These are phyloP conservation scores for Phyllotreta cruciferae DNA, from an alignment of 2,888 invertebrate genomes.

Conservation along the genomic window DNA sequence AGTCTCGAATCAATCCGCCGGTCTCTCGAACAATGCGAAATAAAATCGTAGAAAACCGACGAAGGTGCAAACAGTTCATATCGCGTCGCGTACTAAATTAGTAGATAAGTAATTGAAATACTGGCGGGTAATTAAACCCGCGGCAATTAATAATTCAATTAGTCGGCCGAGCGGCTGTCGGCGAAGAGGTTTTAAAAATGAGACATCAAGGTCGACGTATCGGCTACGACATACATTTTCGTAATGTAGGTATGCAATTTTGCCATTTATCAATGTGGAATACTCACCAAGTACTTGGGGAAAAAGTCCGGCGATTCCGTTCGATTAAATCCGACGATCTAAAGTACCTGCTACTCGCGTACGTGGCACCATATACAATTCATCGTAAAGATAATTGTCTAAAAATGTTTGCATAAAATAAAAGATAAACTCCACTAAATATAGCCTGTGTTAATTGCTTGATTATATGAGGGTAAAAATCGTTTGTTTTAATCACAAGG, in stretches of 20 bases:
- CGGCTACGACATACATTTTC: constrained; percentile 11
- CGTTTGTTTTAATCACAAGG: constrained; percentile 42
- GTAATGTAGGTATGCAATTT: constrained; percentile 9
- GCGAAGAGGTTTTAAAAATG: constrained; percentile 11
- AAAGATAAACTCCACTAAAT: constrained; percentile 33
- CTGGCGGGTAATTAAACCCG: constrained; percentile 11
- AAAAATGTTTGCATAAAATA: constrained; percentile 32
- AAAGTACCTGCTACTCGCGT: constrained; percentile 17
- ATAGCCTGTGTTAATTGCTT: constrained; percentile 32
- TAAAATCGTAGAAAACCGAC: too few species aligned
- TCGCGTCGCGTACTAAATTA: too few species aligned
- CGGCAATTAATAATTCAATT: constrained; percentile 12
- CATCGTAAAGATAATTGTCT: constrained; percentile 27
- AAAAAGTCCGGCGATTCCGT: constrained; percentile 10
- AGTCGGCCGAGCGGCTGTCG: not conserved
- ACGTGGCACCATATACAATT: constrained; percentile 13
- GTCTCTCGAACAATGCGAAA: too few species aligned
- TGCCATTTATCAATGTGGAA: constrained; percentile 9
- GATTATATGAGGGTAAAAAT: constrained; percentile 34
- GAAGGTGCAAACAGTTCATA: too few species aligned
- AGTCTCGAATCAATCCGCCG: too few species aligned
- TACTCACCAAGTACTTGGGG: not conserved
- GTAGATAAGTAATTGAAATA: constrained; percentile 3
- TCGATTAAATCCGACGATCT: constrained; percentile 21
- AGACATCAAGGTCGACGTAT: not conserved